Conservation (phyloP, 2,888 invertebrate species). For the Cryptus armator region DNA sequence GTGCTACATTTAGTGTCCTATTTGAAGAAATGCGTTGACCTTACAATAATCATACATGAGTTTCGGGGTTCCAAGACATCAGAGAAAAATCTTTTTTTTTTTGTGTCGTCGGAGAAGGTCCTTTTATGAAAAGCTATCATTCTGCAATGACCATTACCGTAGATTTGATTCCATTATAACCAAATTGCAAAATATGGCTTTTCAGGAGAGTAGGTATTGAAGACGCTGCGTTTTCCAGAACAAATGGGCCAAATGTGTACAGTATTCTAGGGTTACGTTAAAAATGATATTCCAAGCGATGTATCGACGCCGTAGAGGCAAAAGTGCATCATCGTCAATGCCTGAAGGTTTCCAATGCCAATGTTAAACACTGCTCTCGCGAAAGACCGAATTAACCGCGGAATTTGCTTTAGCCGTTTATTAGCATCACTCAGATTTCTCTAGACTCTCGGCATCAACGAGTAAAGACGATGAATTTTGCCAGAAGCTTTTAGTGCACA, state of each 20-base stretch:
- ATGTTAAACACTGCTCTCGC: slow-evolving; percentile 73
- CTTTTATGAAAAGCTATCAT: too few species aligned
- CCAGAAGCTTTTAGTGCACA: slow-evolving; percentile 65
- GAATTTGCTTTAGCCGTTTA: slow-evolving; percentile 24
- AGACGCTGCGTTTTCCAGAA: too few species aligned
- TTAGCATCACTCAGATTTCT: slow-evolving; percentile 25
- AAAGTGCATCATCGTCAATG: background rate
- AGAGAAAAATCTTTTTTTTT: too few species aligned
- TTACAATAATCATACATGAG: too few species aligned
- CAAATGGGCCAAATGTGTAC: too few species aligned
- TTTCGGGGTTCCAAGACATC: too few species aligned
- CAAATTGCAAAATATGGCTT: too few species aligned
- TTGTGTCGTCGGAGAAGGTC: too few species aligned
- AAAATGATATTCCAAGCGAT: background rate
- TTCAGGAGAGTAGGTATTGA: too few species aligned
- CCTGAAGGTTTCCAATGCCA: slow-evolving; percentile 75
- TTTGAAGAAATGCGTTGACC: background rate
- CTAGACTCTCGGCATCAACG: slow-evolving; percentile 3
- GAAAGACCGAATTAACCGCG: slow-evolving; percentile 75
- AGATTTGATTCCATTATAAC: too few species aligned
- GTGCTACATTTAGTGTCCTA: background rate
- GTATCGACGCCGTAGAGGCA: background rate
- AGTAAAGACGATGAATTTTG: slow-evolving; percentile 58
- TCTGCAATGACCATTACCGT: too few species aligned
- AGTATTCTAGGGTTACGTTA: too few species aligned